phyloP scores from a whole-genome alignment of 1,140 invertebrate genomes.

The Drosophila tropicalis region DNA sequence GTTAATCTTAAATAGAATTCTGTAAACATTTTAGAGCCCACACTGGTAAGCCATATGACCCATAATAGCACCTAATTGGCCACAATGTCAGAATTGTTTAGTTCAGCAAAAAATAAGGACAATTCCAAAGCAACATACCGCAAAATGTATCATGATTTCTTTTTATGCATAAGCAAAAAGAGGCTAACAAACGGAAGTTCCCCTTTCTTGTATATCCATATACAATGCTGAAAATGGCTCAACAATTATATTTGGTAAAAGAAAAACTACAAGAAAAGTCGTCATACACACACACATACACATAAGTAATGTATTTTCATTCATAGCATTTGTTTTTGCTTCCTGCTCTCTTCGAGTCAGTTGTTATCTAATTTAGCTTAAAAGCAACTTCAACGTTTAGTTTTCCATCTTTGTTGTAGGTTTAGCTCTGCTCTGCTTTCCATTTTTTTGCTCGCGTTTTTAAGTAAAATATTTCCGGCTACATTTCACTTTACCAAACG shows the following conservation, averaged over 20 bases:
- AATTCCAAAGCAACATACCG: slow-evolving; percentile 39
- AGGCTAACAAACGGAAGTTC: slow-evolving; percentile 58
- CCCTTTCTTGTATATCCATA: slow-evolving; percentile 60
- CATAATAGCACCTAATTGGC: neutral
- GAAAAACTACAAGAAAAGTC: slow-evolving; percentile 14
- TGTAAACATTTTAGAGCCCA: neutral
- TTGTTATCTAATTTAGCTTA: slow-evolving; percentile 72
- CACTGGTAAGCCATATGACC: neutral
- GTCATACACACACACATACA: slow-evolving; percentile 8
- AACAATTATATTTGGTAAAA: slow-evolving; percentile 53
- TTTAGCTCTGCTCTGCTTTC: slow-evolving; percentile 17
- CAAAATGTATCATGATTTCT: slow-evolving; percentile 36
- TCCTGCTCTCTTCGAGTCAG: slow-evolving; percentile 44
- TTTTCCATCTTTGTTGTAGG: slow-evolving; percentile 32
- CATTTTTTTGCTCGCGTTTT: slow-evolving; percentile 21
- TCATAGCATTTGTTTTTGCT: slow-evolving; percentile 31
- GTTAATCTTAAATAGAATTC: no score
- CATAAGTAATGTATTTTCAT: slow-evolving; percentile 17
- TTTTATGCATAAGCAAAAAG: slow-evolving; percentile 8
- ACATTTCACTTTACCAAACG: slow-evolving; percentile 27
- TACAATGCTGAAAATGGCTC: slow-evolving; percentile 57
- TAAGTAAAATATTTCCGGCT: slow-evolving; percentile 68
- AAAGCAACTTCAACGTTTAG: slow-evolving; percentile 44
- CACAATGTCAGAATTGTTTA: neutral
- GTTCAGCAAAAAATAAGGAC: neutral